Evolutionary conservation across 1,140 invertebrate genomes (phyloP), one percentile per base, ranked within the genome.

Genomic region (Hycleus cichorii): DNA sequence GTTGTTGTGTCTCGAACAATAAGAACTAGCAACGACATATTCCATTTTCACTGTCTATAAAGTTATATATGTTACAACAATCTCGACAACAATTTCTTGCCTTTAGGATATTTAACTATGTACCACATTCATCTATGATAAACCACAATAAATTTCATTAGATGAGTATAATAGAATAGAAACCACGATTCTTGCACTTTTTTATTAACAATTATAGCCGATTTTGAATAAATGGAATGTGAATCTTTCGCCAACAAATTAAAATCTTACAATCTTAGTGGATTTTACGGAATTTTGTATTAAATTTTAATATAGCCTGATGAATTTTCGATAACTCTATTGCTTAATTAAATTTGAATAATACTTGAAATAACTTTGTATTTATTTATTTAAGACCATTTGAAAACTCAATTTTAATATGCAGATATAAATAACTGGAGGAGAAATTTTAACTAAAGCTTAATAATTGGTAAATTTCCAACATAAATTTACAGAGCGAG

Each of bases 281-380:
- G 51, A 53, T 44, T 32, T 53, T 32, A 6, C 4, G 10, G 40
- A 52, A 25, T 53, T 53, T 32, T 42, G 43, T 46, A 53, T 53
- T 27, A 53, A 39, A 53, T 45, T 53, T 53, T 53, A 53, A 53
- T 53, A 53, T 53, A 18, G 18, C 45, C 42, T 45, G 45, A 25
- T 53, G 43, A 40, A 53, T 46, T 53, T 9, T 38, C 51, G 42
- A 53, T 53, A 45, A 45, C 46, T 44, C 45, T 18, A 43, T 52
- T 52, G 3, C 50, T 53, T 53, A 45, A 53, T 53, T 53, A 53
- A 53, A 53, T 53, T 32, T 53, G 40, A 53, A 53, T 53, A 53
- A 53, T 53, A 53, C 51, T 53, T 53, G 42, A 53, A 53, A 53
- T 53, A 53, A 53, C 51, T 53, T 32, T 45, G 46, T 2, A 1